A percentile compares a stretch with the other conserved stretches of the same genome.
Evolutionary conservation across 1,140 invertebrate species (phyloP).

Genomic region (Neuroterus valhalla): DNA sequence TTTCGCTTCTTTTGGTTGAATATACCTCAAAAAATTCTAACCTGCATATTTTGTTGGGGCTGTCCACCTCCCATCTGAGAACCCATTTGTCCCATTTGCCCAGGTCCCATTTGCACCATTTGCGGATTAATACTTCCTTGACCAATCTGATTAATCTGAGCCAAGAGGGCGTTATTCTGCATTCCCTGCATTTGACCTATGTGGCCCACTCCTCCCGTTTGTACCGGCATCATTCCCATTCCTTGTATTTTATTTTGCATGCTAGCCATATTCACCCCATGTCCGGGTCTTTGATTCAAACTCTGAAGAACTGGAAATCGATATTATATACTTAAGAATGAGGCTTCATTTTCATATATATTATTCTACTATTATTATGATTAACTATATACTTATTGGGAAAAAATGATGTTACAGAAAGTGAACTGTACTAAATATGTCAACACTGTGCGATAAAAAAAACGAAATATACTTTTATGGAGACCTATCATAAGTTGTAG

Average conservation of each 20-base stretch:
- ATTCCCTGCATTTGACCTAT: conserved; percentile 69
- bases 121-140: conserved; percentile 68
- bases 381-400: too few relatives aligned
- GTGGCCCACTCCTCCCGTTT: conserved; percentile 66
- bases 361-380: too few relatives aligned
- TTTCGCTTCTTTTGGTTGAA: too few relatives aligned
- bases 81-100: conserved; percentile 63
- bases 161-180: conserved; percentile 70
- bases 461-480: too few relatives aligned
- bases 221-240: conserved; percentile 73
- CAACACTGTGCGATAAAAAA: too few relatives aligned
- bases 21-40: conserved; percentile 30
- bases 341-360: too few relatives aligned
- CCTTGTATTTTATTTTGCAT: conserved; percentile 76
- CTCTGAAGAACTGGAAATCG: conserved; percentile 75
- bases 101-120: conserved; percentile 68
- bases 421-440: too few relatives aligned
- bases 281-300: conserved; percentile 78
- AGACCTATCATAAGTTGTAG: too few relatives aligned
- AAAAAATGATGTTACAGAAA: too few relatives aligned
- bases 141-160: conserved; percentile 70
- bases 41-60: conserved; percentile 71
- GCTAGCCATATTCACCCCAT: conserved; percentile 78
- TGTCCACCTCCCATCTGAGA: conserved; percentile 64
- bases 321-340: too few relatives aligned